A percentile compares a stretch with the other conserved stretches of the same genome.
Conservation (phyloP, 2,113 vertebrate genomes). For the Epinephelus lanceolatus region DNA sequence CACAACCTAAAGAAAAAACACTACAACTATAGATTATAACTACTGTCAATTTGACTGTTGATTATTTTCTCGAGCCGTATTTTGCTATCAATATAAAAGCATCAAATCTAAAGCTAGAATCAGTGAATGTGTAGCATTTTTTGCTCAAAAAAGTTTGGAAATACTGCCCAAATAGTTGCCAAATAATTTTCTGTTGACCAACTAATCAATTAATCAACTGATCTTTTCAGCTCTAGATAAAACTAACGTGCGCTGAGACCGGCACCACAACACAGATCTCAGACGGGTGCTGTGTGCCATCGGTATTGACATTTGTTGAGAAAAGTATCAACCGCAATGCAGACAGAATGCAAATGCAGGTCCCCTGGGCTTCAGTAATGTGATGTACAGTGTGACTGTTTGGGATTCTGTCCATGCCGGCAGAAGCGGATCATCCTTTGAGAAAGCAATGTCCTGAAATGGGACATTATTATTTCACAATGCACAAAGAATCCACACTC, state of each 20-base stretch:
- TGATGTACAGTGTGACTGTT: slow-evolving; percentile 30
- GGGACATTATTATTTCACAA: slow-evolving; percentile 35
- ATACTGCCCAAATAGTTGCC: not conserved
- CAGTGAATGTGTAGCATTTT: not conserved
- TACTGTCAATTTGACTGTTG: not conserved
- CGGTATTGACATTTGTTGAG: slow-evolving; percentile 35
- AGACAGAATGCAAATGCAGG: slow-evolving; percentile 53
- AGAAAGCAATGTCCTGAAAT: slow-evolving; percentile 20
- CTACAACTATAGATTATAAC: not conserved
- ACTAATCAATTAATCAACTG: not conserved
- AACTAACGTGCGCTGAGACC: not conserved
- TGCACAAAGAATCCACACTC: not conserved
- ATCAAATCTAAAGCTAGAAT: not conserved
- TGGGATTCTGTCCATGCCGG: slow-evolving; percentile 36
- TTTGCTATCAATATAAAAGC: not conserved
- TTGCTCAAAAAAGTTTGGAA: too few species aligned
- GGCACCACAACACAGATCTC: not conserved
- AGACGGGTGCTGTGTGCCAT: slow-evolving; percentile 19
- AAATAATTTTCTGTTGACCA: not conserved
- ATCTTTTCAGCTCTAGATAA: not conserved
- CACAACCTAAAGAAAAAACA: not conserved
- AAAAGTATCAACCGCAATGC: slow-evolving; percentile 30
- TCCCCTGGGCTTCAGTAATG: slow-evolving; percentile 17
- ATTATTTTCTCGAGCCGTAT: not conserved
- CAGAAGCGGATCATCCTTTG: slow-evolving; percentile 13